Evolutionary conservation across 2,888 invertebrate genomes (phyloP).

Genomic region (Philopedon plagiatum): DNA sequence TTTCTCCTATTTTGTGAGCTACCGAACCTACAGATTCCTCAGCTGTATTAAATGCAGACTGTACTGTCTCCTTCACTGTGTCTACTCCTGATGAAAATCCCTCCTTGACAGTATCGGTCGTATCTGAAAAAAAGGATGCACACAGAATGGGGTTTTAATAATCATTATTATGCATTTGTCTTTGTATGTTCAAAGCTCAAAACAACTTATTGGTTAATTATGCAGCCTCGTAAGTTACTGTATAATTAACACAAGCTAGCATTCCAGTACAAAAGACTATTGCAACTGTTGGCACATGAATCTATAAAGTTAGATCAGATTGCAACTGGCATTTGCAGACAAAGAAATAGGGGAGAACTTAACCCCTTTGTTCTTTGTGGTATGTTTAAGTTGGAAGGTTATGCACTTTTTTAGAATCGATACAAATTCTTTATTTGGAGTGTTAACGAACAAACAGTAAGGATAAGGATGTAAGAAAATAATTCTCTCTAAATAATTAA

Average conservation of each 20-base stretch:
- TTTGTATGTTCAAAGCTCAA: too few species aligned
- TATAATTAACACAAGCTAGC: background rate
- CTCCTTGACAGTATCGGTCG: conserved; percentile 58
- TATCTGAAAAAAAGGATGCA: conserved; percentile 58
- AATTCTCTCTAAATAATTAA: too few species aligned
- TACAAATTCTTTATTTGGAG: too few species aligned
- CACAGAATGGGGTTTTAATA: background rate
- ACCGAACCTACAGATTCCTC: conserved; percentile 63
- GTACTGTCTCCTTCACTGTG: conserved; percentile 64
- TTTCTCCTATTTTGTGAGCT: conserved; percentile 64
- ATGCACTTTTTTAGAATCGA: background rate
- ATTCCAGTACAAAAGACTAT: background rate
- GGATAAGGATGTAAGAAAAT: too few species aligned
- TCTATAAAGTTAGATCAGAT: background rate
- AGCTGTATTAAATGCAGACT: conserved; percentile 62
- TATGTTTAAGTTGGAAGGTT: background rate
- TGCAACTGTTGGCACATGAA: background rate
- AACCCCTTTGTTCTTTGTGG: background rate
- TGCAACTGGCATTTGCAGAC: background rate
- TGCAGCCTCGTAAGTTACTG: background rate
- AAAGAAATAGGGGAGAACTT: background rate
- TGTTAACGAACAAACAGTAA: too few species aligned
- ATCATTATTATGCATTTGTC: background rate
- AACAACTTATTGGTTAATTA: background rate
- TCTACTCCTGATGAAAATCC: conserved; percentile 61